phyloP scores from a whole-genome alignment of 2,888 invertebrate genomes.

The Sarcophaga rosellei region DNA sequence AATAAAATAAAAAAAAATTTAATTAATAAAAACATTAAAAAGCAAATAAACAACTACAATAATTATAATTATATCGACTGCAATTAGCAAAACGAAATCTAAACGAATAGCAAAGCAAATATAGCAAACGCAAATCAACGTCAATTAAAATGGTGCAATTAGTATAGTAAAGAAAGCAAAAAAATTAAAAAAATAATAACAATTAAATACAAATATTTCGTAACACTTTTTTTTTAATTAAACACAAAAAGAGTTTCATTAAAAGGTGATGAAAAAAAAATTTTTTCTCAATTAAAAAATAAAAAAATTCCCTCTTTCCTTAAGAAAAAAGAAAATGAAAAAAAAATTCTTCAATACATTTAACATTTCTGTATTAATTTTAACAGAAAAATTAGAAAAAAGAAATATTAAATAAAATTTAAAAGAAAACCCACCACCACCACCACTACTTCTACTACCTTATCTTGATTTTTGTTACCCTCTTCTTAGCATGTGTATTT shows the following conservation, averaged over 20 bases:
- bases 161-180: constrained; percentile 18
- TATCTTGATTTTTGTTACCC: background rate
- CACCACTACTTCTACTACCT: background rate
- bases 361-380: background rate
- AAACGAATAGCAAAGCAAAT: background rate
- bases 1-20: constrained; percentile 36
- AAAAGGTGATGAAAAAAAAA: background rate
- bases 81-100: constrained; percentile 13
- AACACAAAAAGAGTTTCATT: background rate
- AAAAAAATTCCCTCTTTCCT: background rate
- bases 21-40: constrained; percentile 15
- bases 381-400: background rate
- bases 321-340: background rate
- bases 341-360: background rate
- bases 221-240: background rate
- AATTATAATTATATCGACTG: background rate
- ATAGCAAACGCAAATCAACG: constrained; percentile 37
- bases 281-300: background rate
- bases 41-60: constrained; percentile 5
- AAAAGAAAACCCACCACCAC: constrained; percentile 45
- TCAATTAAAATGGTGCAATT: constrained; percentile 65
- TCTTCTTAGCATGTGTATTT: background rate
- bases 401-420: background rate
- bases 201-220: constrained; percentile 2
- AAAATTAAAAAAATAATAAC: background rate